phyloP scores from a whole-genome alignment of 2,888 invertebrate genomes.

The Folsomia candida region DNA sequence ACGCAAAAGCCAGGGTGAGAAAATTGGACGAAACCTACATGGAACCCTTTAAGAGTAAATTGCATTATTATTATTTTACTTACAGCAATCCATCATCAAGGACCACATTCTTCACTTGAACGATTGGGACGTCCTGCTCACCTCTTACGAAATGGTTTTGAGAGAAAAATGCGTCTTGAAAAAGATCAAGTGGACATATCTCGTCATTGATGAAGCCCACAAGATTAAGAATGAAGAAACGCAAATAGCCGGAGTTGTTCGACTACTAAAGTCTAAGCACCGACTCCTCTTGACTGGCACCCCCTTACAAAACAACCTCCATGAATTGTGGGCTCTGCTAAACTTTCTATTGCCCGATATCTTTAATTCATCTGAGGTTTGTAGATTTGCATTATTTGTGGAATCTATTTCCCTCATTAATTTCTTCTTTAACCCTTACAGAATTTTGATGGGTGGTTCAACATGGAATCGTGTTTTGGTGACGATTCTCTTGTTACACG shows the following conservation, averaged over 20 bases:
- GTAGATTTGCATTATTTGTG: not conserved
- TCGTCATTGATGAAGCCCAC: constrained; percentile 71
- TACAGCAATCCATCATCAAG: not conserved
- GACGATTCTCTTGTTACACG: constrained; percentile 36
- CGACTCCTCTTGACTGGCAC: constrained; percentile 70
- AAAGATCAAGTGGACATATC: constrained; percentile 60
- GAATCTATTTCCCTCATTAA: not conserved
- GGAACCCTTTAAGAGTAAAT: too few species aligned
- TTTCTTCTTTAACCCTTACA: constrained; percentile 57
- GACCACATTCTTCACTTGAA: not conserved
- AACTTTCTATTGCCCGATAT: constrained; percentile 69
- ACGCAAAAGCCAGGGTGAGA: too few species aligned
- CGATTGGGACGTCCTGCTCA: constrained; percentile 54
- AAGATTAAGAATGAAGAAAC: constrained; percentile 66
- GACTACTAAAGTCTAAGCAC: constrained; percentile 58
- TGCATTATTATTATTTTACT: too few species aligned
- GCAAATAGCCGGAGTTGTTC: constrained; percentile 53
- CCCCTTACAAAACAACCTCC: constrained; percentile 70
- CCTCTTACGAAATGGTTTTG: constrained; percentile 61
- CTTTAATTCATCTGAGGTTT: constrained; percentile 58
- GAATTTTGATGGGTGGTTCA: constrained; percentile 66
- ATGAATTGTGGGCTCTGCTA: constrained; percentile 69
- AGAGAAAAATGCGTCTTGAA: constrained; percentile 55
- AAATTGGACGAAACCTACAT: too few species aligned
- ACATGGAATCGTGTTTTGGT: constrained; percentile 51